These are phyloP conservation scores for Amphimedon queenslandica DNA, from an alignment of 37 sponge, comb jelly and placozoan genomes.

Conservation along the genomic window DNA sequence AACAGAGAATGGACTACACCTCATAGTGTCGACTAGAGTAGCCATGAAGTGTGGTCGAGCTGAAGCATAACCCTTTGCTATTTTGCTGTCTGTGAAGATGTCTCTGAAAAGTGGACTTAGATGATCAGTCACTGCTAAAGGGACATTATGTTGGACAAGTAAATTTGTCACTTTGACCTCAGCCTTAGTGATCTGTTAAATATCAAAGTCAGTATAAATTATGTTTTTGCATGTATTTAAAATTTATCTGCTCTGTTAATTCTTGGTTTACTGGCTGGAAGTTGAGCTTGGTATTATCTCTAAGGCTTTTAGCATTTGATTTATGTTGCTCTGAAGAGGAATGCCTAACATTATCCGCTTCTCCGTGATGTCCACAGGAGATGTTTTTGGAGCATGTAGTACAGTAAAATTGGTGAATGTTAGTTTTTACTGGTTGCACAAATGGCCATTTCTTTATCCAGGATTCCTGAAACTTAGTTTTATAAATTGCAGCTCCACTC, in stretches of 20 bases:
- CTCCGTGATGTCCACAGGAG: constrained; percentile 47
- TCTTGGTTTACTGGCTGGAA: neutral
- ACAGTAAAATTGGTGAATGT: constrained; percentile 27
- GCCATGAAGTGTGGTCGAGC: constrained; percentile 38
- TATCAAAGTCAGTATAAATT: neutral
- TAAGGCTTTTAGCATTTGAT: constrained; percentile 11
- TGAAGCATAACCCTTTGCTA: constrained; percentile 34
- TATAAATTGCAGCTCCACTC: constrained; percentile 39
- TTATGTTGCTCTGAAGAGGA: constrained; percentile 18
- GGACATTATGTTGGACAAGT: constrained; percentile 47
- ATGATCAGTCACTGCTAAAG: constrained; percentile 55
- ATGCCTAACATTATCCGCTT: constrained; percentile 33
- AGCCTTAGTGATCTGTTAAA: constrained; percentile 32
- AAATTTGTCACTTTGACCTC: constrained; percentile 47
- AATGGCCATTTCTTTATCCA: constrained; percentile 49
- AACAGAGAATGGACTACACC: constrained; percentile 30
- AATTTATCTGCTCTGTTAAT: neutral
- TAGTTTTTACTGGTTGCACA: constrained; percentile 1
- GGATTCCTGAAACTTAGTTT: constrained; percentile 22
- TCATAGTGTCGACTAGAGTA: constrained; percentile 39
- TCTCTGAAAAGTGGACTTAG: constrained; percentile 39
- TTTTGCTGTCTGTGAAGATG: constrained; percentile 46
- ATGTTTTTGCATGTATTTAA: neutral
- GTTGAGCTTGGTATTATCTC: too few relatives aligned
- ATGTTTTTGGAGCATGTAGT: constrained; percentile 25